phyloP scores from a whole-genome alignment of 2,113 vertebrate genomes.

The Hydropotes inermis region DNA sequence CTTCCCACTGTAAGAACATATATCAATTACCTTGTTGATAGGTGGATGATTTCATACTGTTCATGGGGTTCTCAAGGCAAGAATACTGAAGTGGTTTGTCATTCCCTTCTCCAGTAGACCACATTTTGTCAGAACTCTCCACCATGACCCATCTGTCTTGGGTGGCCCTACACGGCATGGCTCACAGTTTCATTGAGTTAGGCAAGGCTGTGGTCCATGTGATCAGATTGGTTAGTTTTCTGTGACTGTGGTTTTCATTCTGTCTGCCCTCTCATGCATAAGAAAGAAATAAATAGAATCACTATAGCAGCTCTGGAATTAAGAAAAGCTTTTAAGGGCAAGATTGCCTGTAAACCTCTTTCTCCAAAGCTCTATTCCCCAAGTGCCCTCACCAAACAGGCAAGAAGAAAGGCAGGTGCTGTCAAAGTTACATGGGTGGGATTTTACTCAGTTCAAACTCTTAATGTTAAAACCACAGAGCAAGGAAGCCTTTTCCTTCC shows the following conservation, averaged over 20 bases:
- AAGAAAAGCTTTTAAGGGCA: background rate
- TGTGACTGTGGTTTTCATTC: background rate
- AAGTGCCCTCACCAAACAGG: background rate
- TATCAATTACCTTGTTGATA: background rate
- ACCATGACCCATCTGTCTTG: background rate
- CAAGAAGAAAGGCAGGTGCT: background rate
- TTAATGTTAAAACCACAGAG: background rate
- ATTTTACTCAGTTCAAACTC: background rate
- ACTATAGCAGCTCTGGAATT: background rate
- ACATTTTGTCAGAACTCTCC: background rate
- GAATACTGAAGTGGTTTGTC: background rate
- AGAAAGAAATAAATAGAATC: background rate
- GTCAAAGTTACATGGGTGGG: background rate
- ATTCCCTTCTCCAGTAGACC: background rate
- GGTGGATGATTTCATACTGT: background rate
- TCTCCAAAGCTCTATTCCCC: background rate
- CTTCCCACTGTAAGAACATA: background rate
- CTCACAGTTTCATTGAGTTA: background rate
- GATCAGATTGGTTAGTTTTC: background rate
- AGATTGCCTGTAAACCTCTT: background rate
- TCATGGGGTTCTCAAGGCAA: background rate
- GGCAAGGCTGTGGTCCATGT: background rate
- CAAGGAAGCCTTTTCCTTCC: background rate
- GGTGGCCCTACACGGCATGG: no score
- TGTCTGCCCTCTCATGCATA: background rate